Evolutionary conservation across 2,113 vertebrate species (phyloP).

Genomic region (Cephalopholis sonnerati): DNA sequence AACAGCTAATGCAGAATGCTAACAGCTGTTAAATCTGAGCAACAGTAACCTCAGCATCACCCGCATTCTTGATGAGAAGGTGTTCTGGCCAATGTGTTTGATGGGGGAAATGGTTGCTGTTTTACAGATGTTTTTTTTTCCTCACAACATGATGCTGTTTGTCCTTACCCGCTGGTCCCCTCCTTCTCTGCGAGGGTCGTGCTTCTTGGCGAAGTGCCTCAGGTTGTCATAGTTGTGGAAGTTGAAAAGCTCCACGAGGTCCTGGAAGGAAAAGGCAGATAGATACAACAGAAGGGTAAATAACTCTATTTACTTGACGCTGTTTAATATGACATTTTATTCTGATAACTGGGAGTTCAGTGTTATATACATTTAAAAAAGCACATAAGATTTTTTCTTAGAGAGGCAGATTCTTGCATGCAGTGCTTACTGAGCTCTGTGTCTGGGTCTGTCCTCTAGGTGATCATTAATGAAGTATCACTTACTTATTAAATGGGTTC

Average conservation of each 20-base stretch:
- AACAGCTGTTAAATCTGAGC: background rate
- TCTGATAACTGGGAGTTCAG: background rate
- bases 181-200: constrained; percentile 97
- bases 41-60: background rate
- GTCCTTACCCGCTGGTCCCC: constrained; percentile 97
- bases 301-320: background rate
- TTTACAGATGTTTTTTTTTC: background rate
- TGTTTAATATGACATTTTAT: background rate
- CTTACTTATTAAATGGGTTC: background rate
- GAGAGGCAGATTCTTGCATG: background rate
- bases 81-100: background rate
- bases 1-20: background rate
- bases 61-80: constrained; percentile 1
- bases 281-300: background rate
- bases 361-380: background rate
- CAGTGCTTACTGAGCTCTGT: background rate
- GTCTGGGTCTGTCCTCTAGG: background rate
- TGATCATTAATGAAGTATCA: background rate
- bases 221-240: constrained; percentile 99
- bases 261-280: constrained; percentile 82
- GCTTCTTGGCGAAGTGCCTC: constrained; percentile 98
- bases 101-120: background rate
- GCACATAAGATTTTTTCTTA: background rate
- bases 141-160: constrained; percentile 9
- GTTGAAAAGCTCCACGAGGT: constrained; percentile 97